Conservation (phyloP, 2,888 invertebrate genomes). For the Salticus scenicus region DNA sequence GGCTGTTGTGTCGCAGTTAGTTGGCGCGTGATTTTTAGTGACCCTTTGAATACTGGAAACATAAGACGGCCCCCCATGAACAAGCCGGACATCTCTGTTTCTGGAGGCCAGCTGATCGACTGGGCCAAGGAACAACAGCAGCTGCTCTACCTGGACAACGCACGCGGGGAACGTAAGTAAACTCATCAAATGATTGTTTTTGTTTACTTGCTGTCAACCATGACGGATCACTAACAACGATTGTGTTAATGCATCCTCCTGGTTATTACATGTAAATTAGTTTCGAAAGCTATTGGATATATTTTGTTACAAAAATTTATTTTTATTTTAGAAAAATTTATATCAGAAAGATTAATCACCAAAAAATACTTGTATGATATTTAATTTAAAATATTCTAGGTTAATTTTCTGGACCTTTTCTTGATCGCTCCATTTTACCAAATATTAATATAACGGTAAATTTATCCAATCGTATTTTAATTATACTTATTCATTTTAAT, state of each 20-base stretch:
- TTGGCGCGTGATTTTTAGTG: slow-evolving; percentile 41
- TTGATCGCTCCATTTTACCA: no score
- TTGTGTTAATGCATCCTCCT: no score
- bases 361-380: no score
- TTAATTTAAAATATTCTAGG: no score
- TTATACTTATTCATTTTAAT: no score
- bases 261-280: no score
- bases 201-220: slow-evolving; percentile 55
- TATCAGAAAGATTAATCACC: no score
- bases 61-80: slow-evolving; percentile 65
- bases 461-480: no score
- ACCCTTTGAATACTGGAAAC: slow-evolving; percentile 40
- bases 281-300: no score
- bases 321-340: neutral
- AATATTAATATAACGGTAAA: no score
- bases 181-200: slow-evolving; percentile 35
- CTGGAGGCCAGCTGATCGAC: slow-evolving; percentile 69
- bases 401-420: no score
- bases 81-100: slow-evolving; percentile 68
- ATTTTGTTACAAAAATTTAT: slow-evolving; percentile 1
- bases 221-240: neutral
- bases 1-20: slow-evolving; percentile 32
- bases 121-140: slow-evolving; percentile 70
- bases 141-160: slow-evolving; percentile 65
- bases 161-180: slow-evolving; percentile 65